Conservation (phyloP, 2,113 vertebrate species). For the Rhabdomys dilectus region DNA sequence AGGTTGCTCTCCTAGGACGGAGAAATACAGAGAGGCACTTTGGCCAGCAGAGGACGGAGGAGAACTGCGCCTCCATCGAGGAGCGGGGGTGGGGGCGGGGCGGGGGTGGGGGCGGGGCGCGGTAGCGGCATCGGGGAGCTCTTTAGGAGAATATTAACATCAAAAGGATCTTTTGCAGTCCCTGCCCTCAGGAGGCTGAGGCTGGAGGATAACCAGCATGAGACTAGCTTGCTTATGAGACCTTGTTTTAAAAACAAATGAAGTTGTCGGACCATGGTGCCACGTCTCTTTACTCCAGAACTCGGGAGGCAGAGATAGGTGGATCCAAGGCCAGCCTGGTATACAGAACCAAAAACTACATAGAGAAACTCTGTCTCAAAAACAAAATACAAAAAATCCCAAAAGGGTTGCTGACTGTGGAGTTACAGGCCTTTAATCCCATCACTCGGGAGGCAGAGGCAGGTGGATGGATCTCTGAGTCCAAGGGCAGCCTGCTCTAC, state of each 20-base stretch:
- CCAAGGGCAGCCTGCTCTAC: not conserved
- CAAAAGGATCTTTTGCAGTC: not conserved
- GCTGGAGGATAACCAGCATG: not conserved
- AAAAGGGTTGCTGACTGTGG: not conserved
- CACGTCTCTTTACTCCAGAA: not conserved
- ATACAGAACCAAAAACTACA: not conserved
- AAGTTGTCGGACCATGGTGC: not conserved
- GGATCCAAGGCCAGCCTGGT: not conserved
- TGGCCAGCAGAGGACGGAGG: slow-evolving; percentile 63
- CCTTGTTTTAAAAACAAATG: not conserved
- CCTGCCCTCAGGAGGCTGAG: not conserved
- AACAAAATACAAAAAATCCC: not conserved
- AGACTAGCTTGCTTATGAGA: not conserved
- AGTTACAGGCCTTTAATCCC: not conserved
- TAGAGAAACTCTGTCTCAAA: not conserved
- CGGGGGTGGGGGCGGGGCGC: too few relatives aligned
- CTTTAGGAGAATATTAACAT: not conserved
- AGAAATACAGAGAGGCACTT: not conserved
- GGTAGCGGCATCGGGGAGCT: not conserved
- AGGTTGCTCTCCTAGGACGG: not conserved
- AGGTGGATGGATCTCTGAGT: not conserved
- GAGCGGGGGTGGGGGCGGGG: too few relatives aligned
- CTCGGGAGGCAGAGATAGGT: not conserved
- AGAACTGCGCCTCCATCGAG: not conserved
- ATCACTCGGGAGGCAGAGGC: not conserved